These are phyloP conservation scores for Miniopterus natalensis DNA, from an alignment of 2,113 vertebrate genomes.

Conservation along the genomic window DNA sequence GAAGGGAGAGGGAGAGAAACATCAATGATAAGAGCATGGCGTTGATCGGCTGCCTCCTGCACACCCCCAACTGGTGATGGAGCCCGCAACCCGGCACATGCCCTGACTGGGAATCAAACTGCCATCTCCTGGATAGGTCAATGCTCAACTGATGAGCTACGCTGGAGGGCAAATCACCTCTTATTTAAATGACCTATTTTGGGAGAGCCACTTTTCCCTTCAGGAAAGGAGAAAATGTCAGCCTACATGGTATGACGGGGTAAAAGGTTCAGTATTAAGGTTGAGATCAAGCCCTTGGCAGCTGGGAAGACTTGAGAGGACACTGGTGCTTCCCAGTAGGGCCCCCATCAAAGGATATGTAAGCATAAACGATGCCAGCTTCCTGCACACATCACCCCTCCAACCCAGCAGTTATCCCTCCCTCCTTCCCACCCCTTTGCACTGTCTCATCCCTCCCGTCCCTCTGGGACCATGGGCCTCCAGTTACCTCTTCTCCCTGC, in stretches of 20 bases:
- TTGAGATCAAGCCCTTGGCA: background rate
- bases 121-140: no score
- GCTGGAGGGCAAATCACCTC: background rate
- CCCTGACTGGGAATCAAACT: no score
- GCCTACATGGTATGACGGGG: background rate
- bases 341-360: background rate
- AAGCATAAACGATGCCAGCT: background rate
- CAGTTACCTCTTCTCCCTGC: background rate
- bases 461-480: background rate
- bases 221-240: constrained; percentile 32
- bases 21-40: no score
- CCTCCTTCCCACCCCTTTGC: background rate
- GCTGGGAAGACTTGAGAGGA: background rate
- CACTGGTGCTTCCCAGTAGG: background rate
- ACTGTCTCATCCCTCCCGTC: background rate
- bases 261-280: background rate
- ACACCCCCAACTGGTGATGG: no score
- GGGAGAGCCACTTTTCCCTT: background rate
- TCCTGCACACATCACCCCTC: background rate
- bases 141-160: no score
- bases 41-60: no score
- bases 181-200: constrained; percentile 12
- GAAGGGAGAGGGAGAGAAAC: no score
- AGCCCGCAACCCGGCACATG: no score
- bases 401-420: no score